phyloP scores from a whole-genome alignment of 35 echinoderm and acorn worm genomes.

The Antedon bifida region DNA sequence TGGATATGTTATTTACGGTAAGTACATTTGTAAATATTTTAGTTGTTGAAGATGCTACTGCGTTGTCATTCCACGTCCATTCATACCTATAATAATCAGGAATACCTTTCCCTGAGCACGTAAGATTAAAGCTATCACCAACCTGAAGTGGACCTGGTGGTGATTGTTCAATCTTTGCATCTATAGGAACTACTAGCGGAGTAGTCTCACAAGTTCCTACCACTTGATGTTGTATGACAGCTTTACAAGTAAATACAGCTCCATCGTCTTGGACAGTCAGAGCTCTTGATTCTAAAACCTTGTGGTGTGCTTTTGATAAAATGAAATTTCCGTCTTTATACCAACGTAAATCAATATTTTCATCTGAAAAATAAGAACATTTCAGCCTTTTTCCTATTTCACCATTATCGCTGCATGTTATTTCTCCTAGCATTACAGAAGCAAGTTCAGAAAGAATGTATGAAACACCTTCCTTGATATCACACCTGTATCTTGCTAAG shows the following conservation, averaged over 20 bases:
- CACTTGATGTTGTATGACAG: background rate
- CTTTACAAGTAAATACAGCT: background rate
- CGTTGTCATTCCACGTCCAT: background rate
- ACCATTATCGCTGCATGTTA: background rate
- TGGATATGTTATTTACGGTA: too few relatives aligned
- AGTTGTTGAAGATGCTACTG: too few relatives aligned
- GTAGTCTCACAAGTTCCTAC: background rate
- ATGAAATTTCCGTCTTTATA: background rate
- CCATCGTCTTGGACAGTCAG: background rate
- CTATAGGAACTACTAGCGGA: background rate
- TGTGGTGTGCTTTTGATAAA: too few relatives aligned
- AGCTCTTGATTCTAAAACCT: background rate
- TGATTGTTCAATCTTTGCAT: background rate
- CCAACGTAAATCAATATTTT: background rate
- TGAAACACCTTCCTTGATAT: too few relatives aligned
- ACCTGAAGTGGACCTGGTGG: background rate
- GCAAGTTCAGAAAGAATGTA: too few relatives aligned
- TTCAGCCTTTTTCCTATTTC: background rate
- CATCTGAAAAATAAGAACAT: background rate
- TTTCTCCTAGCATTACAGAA: too few relatives aligned
- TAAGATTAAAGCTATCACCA: background rate
- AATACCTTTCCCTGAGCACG: background rate
- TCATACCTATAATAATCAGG: background rate
- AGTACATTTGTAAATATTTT: too few relatives aligned
- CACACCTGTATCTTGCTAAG: too few relatives aligned